Conservation (phyloP, 2,113 vertebrate genomes). For the Cranoglanis bouderius region DNA sequence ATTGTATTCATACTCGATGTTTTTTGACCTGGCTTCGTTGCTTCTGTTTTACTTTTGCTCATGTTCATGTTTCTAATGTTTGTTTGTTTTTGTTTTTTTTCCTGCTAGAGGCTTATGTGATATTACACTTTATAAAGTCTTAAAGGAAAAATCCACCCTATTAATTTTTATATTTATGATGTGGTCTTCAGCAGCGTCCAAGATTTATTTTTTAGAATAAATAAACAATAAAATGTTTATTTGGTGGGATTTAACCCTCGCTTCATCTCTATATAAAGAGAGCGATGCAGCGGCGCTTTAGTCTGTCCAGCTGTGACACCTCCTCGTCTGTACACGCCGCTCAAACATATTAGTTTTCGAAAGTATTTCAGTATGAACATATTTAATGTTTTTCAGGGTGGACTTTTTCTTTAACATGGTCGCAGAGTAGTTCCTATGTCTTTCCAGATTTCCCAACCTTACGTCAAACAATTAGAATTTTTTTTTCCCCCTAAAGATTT, state of each 20-base stretch:
- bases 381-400: background rate
- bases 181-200: background rate
- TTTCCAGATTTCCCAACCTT: background rate
- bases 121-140: background rate
- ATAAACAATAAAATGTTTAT: too few species aligned
- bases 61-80: slow-evolving; percentile 14
- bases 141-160: background rate
- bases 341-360: background rate
- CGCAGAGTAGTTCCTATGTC: background rate
- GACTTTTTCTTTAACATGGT: background rate
- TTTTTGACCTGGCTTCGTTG: slow-evolving; percentile 40
- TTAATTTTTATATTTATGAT: background rate
- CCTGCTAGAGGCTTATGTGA: background rate
- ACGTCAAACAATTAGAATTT: background rate
- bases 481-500: background rate
- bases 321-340: background rate
- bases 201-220: background rate
- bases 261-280: background rate
- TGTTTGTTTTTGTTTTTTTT: background rate
- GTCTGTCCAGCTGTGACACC: too few species aligned
- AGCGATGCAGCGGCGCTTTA: background rate
- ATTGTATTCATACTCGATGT: slow-evolving; percentile 45
- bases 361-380: background rate
- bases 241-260: background rate
- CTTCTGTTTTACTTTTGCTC: slow-evolving; percentile 30